Percentiles rank a stretch among this genome's conserved stretches.
Evolutionary conservation across 1,140 invertebrate species (phyloP).

Genomic region (Cardiocondyla obscurior): DNA sequence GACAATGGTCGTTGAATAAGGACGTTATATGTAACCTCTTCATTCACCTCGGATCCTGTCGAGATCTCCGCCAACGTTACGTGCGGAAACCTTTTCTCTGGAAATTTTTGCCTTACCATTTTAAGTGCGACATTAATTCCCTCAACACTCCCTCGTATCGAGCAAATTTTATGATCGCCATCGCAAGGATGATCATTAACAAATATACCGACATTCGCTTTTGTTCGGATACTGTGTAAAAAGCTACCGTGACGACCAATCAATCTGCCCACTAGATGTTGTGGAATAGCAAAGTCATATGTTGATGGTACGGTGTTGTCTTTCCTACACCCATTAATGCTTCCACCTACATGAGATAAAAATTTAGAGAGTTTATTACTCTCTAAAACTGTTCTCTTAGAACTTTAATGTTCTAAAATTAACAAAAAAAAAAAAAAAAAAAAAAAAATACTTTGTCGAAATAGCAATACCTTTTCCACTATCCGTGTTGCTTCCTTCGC

Average conservation of each 20-base stretch:
- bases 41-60: conserved; percentile 71
- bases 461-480: conserved; percentile 79
- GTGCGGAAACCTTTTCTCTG: conserved; percentile 90
- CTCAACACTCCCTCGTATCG: conserved; percentile 90
- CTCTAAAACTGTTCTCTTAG: no score
- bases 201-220: conserved; percentile 90
- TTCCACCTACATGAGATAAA: conserved; percentile 82
- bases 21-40: conserved; percentile 60
- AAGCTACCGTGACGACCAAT: conserved; percentile 94
- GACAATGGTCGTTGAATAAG: conserved; percentile 86
- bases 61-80: conserved; percentile 91
- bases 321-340: conserved; percentile 85
- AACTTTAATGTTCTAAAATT: no score
- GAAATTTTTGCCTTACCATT: conserved; percentile 93
- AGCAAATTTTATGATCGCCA: conserved; percentile 90
- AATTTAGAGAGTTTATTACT: background rate
- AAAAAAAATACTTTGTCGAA: background rate
- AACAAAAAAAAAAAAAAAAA: no score
- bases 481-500: conserved; percentile 82
- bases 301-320: conserved; percentile 71
- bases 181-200: conserved; percentile 91
- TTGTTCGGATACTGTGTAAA: conserved; percentile 91
- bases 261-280: conserved; percentile 91
- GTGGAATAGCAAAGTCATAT: conserved; percentile 93
- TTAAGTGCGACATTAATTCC: conserved; percentile 92